phyloP scores from a whole-genome alignment of 2,113 vertebrate genomes.

The Saguinus midas region DNA sequence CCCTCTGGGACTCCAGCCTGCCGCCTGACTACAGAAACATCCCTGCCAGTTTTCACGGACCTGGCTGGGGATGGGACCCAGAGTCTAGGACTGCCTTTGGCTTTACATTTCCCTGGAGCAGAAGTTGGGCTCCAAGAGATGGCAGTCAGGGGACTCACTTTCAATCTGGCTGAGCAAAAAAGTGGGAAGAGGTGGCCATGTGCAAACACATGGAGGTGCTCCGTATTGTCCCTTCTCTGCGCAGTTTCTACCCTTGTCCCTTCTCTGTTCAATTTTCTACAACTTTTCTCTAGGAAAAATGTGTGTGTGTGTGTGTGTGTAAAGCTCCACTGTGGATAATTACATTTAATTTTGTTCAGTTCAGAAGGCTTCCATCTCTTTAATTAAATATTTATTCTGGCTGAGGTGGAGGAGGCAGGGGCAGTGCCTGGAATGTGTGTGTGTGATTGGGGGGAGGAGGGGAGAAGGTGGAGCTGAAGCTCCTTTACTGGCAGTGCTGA shows the following conservation, averaged over 20 bases:
- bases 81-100: not conserved
- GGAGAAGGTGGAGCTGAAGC: not conserved
- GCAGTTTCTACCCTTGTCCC: not conserved
- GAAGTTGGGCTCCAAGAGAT: not conserved
- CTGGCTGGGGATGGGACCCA: not conserved
- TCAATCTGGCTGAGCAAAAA: not conserved
- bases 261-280: not conserved
- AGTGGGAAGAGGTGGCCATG: not conserved
- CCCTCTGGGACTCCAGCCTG: not conserved
- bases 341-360: conserved; percentile 54
- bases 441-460: not conserved
- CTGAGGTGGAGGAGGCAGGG: conserved; percentile 12
- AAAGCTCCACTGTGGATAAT: not conserved
- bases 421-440: conserved; percentile 5
- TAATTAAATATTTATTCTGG: conserved; percentile 71
- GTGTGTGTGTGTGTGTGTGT: not conserved
- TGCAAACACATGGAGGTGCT: not conserved
- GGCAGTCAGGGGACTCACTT: not conserved
- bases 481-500: conserved; percentile 38
- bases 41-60: not conserved
- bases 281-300: not conserved
- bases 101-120: not conserved
- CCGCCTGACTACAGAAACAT: not conserved
- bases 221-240: not conserved
- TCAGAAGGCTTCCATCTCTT: conserved; percentile 58